A percentile compares a stretch with the other conserved stretches of the same genome.
phyloP scores from a whole-genome alignment of 2,888 invertebrate genomes.

The Machimus atricapillus region DNA sequence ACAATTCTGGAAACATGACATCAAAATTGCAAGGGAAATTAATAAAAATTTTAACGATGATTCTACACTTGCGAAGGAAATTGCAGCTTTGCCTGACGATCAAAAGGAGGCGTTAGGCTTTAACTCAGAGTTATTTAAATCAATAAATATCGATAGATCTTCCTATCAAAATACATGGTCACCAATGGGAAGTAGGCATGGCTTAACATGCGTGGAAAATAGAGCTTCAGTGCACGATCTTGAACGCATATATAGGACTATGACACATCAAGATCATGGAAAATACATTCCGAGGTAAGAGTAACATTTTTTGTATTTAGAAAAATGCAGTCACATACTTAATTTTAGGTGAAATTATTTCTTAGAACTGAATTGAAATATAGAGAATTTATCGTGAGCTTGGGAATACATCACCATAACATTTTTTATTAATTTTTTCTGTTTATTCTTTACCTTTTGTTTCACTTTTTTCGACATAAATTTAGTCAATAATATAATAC shows the following conservation, averaged over 20 bases:
- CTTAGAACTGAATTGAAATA: too few relatives aligned
- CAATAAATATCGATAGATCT: slow-evolving; percentile 49
- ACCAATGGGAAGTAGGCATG: slow-evolving; percentile 52
- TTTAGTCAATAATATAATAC: too few relatives aligned
- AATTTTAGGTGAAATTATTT: too few relatives aligned
- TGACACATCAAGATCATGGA: slow-evolving; percentile 38
- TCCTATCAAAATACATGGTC: slow-evolving; percentile 60
- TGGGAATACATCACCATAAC: too few relatives aligned
- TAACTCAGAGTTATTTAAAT: slow-evolving; percentile 50
- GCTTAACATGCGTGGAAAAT: slow-evolving; percentile 42
- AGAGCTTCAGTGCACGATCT: slow-evolving; percentile 54
- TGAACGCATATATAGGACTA: slow-evolving; percentile 54
- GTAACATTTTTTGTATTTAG: not conserved
- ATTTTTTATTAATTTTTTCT: too few relatives aligned
- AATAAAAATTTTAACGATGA: slow-evolving; percentile 63
- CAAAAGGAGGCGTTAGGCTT: slow-evolving; percentile 52
- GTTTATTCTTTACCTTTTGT: too few relatives aligned
- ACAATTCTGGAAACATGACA: slow-evolving; percentile 71
- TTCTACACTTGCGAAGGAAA: slow-evolving; percentile 57
- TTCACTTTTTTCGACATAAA: too few relatives aligned
- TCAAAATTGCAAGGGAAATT: slow-evolving; percentile 68
- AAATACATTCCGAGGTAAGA: slow-evolving; percentile 43
- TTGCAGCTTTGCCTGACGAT: slow-evolving; percentile 53
- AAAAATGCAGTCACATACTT: too few relatives aligned
- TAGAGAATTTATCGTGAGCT: too few relatives aligned